These are phyloP conservation scores for Alloscopus bannaensis DNA, from an alignment of 2,888 invertebrate species.

Conservation along the genomic window DNA sequence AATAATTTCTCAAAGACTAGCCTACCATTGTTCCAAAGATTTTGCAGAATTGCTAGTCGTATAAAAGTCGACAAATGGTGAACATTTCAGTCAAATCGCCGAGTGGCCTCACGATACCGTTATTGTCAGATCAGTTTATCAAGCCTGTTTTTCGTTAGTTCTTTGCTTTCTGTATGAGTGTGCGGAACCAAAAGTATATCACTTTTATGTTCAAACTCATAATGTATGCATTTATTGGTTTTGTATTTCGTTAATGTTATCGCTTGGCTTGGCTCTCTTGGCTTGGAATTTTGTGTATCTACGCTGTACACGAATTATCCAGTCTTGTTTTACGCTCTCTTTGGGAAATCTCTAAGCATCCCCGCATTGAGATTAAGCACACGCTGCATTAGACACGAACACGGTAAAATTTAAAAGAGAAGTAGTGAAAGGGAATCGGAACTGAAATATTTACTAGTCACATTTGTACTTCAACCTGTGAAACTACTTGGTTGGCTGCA, in stretches of 20 bases:
- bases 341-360: not conserved
- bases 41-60: no score
- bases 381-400: not conserved
- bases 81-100: no score
- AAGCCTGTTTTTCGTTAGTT: no score
- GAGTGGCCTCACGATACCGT: not conserved
- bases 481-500: not conserved
- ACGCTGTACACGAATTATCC: slow-evolving; percentile 12
- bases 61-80: no score
- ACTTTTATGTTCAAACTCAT: no score
- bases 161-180: not conserved
- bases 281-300: no score
- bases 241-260: no score
- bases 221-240: no score
- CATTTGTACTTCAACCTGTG: not conserved
- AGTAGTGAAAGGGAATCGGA: not conserved
- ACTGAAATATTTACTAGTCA: slow-evolving; percentile 24
- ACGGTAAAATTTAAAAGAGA: not conserved
- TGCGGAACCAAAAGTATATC: no score
- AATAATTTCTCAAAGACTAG: no score
- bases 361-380: not conserved
- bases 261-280: no score
- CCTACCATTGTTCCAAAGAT: no score
- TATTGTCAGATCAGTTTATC: not conserved
- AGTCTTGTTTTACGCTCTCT: slow-evolving; percentile 12